Evolutionary conservation across 2,113 vertebrate genomes (phyloP).

Genomic region (Etheostoma spectabile): DNA sequence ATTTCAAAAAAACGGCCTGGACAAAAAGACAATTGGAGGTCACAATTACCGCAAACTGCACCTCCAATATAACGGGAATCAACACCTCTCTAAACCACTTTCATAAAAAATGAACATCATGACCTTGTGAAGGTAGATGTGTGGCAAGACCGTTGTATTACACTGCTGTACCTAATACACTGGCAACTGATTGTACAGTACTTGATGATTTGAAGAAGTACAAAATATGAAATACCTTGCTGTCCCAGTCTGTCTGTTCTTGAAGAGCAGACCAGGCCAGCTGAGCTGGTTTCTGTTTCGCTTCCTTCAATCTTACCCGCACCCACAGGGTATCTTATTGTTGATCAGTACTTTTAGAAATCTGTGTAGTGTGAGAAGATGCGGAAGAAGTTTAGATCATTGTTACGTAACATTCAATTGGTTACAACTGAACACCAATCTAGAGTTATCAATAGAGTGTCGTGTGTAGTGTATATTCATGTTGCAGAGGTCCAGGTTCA

Average conservation of each 20-base stretch:
- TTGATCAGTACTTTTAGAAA: conserved; percentile 71
- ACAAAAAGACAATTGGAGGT: neutral
- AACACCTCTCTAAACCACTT: neutral
- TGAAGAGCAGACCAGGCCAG: conserved; percentile 64
- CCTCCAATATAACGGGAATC: neutral
- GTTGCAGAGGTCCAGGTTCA: neutral
- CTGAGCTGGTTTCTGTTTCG: conserved; percentile 73
- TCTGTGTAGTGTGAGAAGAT: conserved; percentile 45
- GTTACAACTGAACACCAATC: neutral
- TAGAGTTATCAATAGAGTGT: neutral
- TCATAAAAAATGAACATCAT: neutral
- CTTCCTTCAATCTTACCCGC: conserved; percentile 63
- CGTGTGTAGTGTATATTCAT: neutral
- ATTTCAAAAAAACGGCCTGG: neutral
- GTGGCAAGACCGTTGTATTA: neutral
- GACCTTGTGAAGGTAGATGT: no score
- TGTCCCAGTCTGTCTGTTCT: conserved; percentile 66
- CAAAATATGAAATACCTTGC: conserved; percentile 66
- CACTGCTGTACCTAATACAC: neutral
- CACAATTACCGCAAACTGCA: neutral
- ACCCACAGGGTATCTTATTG: conserved; percentile 55
- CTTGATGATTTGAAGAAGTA: neutral
- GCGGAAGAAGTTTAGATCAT: neutral
- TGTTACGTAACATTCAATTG: neutral
- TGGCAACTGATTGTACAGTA: neutral